A percentile compares a stretch with the other conserved stretches of the same genome.
Evolutionary conservation across 2,113 vertebrate species (phyloP).

Genomic region (Poeciliopsis occidentalis): DNA sequence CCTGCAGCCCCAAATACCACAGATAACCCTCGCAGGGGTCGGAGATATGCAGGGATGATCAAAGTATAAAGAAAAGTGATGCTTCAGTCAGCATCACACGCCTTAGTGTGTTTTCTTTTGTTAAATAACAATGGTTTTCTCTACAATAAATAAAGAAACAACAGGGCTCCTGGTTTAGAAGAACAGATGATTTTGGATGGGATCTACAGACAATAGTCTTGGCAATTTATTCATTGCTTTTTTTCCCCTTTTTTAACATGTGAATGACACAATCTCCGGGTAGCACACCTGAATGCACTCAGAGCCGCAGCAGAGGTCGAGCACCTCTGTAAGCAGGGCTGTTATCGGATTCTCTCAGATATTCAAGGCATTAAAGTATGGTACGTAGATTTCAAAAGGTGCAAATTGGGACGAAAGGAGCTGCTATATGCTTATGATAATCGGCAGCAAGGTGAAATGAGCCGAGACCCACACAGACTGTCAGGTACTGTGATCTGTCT

Average conservation of each 20-base stretch:
- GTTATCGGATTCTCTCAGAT: constrained; percentile 43
- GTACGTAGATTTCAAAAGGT: constrained; percentile 15
- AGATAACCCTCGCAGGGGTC: constrained; percentile 46
- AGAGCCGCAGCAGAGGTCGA: constrained; percentile 16
- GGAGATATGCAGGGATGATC: constrained; percentile 49
- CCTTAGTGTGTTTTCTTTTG: constrained; percentile 7
- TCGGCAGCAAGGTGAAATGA: constrained; percentile 9
- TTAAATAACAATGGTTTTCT: background rate
- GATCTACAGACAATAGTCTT: background rate
- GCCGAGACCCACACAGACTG: constrained; percentile 10
- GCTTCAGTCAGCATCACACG: background rate
- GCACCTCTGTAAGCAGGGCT: constrained; percentile 1
- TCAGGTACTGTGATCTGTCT: constrained; percentile 9
- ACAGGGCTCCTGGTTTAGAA: background rate
- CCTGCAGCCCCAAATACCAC: constrained; percentile 47
- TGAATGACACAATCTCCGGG: constrained; percentile 48
- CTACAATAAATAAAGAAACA: background rate
- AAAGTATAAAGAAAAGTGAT: constrained; percentile 40
- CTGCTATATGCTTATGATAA: background rate
- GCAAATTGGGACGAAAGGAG: constrained; percentile 17
- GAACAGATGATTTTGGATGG: background rate
- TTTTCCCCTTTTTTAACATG: constrained; percentile 12
- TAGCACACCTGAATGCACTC: constrained; percentile 52
- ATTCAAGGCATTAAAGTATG: constrained; percentile 30
- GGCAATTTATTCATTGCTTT: constrained; percentile 33